Evolutionary conservation across 2,797 vertebrate genomes (phyloP).

Genomic region (Naso thynnoides): DNA sequence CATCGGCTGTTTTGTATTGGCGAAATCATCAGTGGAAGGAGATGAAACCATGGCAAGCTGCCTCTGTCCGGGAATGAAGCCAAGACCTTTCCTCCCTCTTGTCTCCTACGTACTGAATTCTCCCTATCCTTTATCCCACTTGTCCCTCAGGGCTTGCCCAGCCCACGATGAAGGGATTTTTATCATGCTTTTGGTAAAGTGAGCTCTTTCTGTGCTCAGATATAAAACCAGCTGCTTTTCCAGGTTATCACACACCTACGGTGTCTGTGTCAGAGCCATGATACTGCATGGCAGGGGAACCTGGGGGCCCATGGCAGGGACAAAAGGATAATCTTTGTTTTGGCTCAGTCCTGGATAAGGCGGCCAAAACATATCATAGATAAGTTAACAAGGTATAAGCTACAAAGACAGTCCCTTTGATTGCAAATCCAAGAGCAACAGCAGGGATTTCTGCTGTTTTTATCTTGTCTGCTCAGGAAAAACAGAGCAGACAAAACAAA

Average conservation of each 20-base stretch:
- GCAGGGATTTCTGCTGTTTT: constrained; percentile 13
- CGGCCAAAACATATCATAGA: constrained; percentile 38
- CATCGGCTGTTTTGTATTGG: constrained; percentile 61
- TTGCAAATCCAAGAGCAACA: constrained; percentile 62
- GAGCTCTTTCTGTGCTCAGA: constrained; percentile 31
- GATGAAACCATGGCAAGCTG: constrained; percentile 62
- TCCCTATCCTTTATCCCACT: constrained; percentile 51
- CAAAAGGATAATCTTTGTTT: constrained; percentile 31
- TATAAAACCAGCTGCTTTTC: constrained; percentile 46
- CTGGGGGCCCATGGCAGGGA: not conserved
- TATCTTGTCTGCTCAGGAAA: constrained; percentile 6
- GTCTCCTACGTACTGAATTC: constrained; percentile 47
- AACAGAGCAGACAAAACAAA: constrained; percentile 7
- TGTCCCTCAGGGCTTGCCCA: constrained; percentile 49
- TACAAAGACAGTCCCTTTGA: constrained; percentile 19
- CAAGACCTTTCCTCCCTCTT: constrained; percentile 45
- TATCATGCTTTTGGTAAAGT: constrained; percentile 51
- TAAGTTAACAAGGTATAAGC: constrained; percentile 34
- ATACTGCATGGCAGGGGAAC: constrained; percentile 12
- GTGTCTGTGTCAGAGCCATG: constrained; percentile 34
- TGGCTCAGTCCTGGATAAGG: constrained; percentile 18
- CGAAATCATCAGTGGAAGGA: constrained; percentile 43
- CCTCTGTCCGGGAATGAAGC: constrained; percentile 54
- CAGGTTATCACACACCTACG: constrained; percentile 43
- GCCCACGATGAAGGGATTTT: constrained; percentile 56